phyloP scores from a whole-genome alignment of 1,140 invertebrate species.

The Dryas iulia region DNA sequence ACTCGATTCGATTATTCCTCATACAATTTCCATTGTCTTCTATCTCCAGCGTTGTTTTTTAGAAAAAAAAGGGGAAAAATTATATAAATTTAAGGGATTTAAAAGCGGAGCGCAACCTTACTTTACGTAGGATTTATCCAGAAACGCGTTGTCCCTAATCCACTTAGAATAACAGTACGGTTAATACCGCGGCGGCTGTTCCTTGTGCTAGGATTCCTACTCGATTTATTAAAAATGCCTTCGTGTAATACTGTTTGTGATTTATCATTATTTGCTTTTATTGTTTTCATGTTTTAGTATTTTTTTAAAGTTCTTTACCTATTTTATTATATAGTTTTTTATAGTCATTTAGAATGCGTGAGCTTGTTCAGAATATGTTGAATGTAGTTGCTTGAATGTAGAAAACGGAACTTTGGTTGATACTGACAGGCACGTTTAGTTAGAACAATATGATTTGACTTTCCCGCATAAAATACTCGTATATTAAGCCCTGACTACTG shows the following conservation, averaged over 20 bases:
- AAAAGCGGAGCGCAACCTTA: conserved; percentile 52
- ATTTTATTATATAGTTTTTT: too few relatives aligned
- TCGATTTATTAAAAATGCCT: conserved; percentile 43
- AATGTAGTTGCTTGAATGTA: too few relatives aligned
- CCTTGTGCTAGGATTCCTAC: conserved; percentile 56
- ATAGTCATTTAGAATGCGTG: too few relatives aligned
- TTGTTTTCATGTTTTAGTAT: not conserved
- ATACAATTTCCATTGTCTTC: not conserved
- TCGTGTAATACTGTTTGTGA: not conserved
- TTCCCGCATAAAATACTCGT: too few relatives aligned
- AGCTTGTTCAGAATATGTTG: too few relatives aligned
- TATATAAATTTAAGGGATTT: conserved; percentile 32
- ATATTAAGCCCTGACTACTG: too few relatives aligned
- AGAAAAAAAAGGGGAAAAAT: conserved; percentile 9
- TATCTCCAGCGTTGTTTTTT: too few relatives aligned
- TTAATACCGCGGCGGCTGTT: conserved; percentile 52
- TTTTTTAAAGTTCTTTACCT: not conserved
- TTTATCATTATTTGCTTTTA: not conserved
- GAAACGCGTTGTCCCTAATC: conserved; percentile 72
- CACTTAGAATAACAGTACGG: conserved; percentile 72
- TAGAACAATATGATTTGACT: too few relatives aligned
- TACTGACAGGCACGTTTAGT: too few relatives aligned
- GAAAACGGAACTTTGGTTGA: too few relatives aligned
- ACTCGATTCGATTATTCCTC: not conserved
- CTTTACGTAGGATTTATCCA: conserved; percentile 62